Base-by-base conservation (phyloP, 2,888 invertebrate genomes). In the Oasisia sp. region DNA sequence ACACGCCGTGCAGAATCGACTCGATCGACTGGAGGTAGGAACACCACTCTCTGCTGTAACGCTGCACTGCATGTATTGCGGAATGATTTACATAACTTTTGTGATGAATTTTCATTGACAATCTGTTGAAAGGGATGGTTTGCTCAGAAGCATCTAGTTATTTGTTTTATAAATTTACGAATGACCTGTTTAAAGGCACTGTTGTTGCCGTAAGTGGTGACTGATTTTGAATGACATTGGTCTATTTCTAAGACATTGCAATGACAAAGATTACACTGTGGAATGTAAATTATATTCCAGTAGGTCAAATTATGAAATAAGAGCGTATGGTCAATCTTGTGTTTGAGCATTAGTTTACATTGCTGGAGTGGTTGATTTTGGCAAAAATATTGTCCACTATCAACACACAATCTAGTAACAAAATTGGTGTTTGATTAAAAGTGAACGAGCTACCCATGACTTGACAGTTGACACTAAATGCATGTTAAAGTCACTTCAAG, bases 1-100 rank as follows among this genome's bases (percentile, higher is more conserved):
- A 96, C 97, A 98, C 89, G 97, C 98, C 0, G 97, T 99, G n/a
- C 98, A 98, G 95, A 97, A 97, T 90, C 97, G 98, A 95, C 97
- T 99, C 32, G 97, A 97, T 89, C 98, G 98, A 96, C 97, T 99
- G 89, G 97, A 96, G 96, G 96, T 96, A 94, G 92, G 92, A 8
- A 27, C 27, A 27, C 74, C 74, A 74, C 1, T 14, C 14, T n/a
- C 74, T 74, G n/a, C 27, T 74, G 27, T 50, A 74, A 74, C n/a
- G 27, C 27, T 27, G 74, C 74, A 74, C 74, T 27, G 74, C 74
- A 74, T 74, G 74, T 27, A 19, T 74, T 74, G n/a, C 7, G 74
- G 74, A 74, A 74, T 74, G 27, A 74, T 74, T 74, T 74, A 74
- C 27, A 7, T 74, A 74, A 27, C 74, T 74, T 74, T n/a, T 27